Conservation (phyloP, 2,888 invertebrate genomes). For the Dorcus hopei region DNA sequence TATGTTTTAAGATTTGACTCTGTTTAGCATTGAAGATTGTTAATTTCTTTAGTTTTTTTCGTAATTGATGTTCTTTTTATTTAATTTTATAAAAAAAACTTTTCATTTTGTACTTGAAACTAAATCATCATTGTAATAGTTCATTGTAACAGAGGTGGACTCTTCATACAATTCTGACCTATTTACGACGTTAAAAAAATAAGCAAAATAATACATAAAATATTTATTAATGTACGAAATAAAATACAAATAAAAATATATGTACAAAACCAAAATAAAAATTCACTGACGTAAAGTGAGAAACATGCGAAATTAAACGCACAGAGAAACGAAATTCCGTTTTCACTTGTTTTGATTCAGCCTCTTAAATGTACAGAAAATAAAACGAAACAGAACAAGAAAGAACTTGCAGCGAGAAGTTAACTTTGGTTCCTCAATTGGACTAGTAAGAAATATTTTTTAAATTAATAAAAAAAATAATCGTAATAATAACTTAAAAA, state of each 20-base stretch:
- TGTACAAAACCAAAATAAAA: constrained; percentile 8
- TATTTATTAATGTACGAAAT: constrained; percentile 18
- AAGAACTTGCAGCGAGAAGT: constrained; percentile 19
- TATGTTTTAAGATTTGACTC: too few relatives aligned
- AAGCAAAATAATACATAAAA: constrained; percentile 12
- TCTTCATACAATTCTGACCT: too few relatives aligned
- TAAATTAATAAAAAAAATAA: constrained; percentile 26
- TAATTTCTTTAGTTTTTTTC: too few relatives aligned
- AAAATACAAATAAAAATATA: constrained; percentile 17
- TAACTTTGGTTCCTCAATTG: constrained; percentile 49
- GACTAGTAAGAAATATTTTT: constrained; percentile 43
- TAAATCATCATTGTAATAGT: constrained; percentile 3
- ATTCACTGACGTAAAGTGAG: constrained; percentile 5
- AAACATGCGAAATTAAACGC: not conserved
- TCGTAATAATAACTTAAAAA: constrained; percentile 31
- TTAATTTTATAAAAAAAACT: too few relatives aligned
- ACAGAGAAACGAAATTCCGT: too few relatives aligned
- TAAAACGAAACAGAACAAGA: not conserved
- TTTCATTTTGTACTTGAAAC: not conserved
- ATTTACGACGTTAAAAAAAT: constrained; percentile 9
- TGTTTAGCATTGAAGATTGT: too few relatives aligned
- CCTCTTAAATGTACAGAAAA: not conserved
- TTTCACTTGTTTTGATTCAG: not conserved
- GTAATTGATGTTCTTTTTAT: too few relatives aligned
- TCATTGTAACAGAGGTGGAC: too few relatives aligned